Evolutionary conservation across 2,113 vertebrate genomes (phyloP), one percentile per base, ranked within the genome.

Genomic region (Irena cyanogastra): DNA sequence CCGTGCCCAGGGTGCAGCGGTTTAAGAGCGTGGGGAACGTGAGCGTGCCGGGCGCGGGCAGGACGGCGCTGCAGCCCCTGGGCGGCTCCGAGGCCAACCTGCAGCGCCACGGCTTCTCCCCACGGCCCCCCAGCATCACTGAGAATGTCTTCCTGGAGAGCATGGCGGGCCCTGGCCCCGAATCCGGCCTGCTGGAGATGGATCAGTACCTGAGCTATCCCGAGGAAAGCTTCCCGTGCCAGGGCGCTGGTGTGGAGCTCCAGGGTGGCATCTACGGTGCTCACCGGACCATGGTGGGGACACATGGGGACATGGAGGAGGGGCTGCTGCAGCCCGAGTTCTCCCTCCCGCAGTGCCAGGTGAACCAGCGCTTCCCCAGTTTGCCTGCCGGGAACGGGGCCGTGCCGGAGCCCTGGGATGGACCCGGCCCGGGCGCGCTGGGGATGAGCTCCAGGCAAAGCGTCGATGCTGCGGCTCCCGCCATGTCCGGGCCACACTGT

Each of bases 1-100:
- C 97, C 16, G 95, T 97, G 31, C 97, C 98, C 56, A 98, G 98
- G 92, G 98, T 98, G 69, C 98, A 98, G 42, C 98, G 99, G 44
- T 99, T 99, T 76, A 99, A 98, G 96, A 99, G 99, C 79, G 77
- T 98, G 54, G 98, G 98, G 20, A 99, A 99, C 19, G 97, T 98
- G 76, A 97, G 86, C 3, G 92, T 96, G 6, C 83, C 98, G 2
- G 96, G 98, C 16, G 97, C 63, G 94, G 95, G 98, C 91, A 94
- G 98, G 91, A 87, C 98, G 9, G 49, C 86, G 10, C 81, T 94
- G 89, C 98, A 98, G 86, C 98, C 98, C 41, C 95, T 98, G 26
- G 70, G 87, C 0, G 97, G 98, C 42, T 98, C 98, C 0, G 98
- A 99, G 19, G 94, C 97, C 52, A 98, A 97, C 70, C 95, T 98